These are phyloP conservation scores for Serilophus lunatus DNA, from an alignment of 2,113 vertebrate species.

Conservation along the genomic window DNA sequence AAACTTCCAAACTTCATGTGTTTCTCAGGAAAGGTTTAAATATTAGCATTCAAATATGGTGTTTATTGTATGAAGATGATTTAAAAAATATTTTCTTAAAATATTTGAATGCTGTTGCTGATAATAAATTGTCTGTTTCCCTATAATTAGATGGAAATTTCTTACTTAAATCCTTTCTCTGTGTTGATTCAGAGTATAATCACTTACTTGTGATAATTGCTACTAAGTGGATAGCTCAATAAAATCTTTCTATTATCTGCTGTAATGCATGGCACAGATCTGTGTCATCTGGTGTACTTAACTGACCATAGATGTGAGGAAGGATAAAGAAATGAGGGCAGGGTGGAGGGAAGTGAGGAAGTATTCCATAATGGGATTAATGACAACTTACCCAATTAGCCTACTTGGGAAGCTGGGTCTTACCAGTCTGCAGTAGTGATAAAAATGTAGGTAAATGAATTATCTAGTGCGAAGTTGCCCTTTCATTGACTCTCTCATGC, in stretches of 20 bases:
- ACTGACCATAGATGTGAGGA: not conserved
- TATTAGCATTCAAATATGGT: not conserved
- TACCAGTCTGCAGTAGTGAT: not conserved
- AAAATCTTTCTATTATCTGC: not conserved
- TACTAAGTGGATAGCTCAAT: not conserved
- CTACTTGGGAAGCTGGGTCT: conserved; percentile 36
- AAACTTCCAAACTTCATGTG: not conserved
- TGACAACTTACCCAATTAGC: conserved; percentile 48
- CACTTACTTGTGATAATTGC: not conserved
- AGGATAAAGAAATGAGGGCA: conserved; percentile 47
- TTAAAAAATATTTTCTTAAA: not conserved
- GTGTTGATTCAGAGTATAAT: not conserved
- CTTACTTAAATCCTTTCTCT: not conserved
- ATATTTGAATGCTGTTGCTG: not conserved
- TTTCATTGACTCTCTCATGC: not conserved
- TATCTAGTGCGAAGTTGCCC: not conserved
- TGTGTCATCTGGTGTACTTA: not conserved
- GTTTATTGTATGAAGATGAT: not conserved
- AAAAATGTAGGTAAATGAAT: conserved; percentile 12
- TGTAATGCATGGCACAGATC: not conserved
- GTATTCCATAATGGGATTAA: not conserved
- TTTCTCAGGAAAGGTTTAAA: not conserved
- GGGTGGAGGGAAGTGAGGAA: conserved; percentile 9
- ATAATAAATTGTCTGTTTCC: not conserved
- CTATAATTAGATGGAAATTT: not conserved